Conservation (phyloP, 2,888 invertebrate species). For the Hirtodrosophila alboralis region DNA sequence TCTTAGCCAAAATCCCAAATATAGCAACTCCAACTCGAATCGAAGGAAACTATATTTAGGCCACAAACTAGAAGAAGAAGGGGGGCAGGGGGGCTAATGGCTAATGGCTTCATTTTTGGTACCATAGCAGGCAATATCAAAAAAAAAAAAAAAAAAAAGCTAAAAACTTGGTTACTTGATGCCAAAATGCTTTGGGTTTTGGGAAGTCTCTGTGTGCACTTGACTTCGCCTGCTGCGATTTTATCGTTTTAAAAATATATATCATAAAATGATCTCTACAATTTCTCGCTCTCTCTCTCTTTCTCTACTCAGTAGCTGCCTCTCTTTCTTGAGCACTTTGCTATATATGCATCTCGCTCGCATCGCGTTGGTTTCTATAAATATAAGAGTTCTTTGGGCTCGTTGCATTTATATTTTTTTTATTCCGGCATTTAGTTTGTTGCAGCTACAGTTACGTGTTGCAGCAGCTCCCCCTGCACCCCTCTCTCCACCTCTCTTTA, state of each 20-base stretch:
- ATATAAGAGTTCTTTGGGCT: conserved; percentile 39
- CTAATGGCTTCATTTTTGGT: conserved; percentile 75
- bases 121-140: no score
- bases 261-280: conserved; percentile 60
- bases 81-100: conserved; percentile 35
- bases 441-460: conserved; percentile 66
- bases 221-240: conserved; percentile 73
- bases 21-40: conserved; percentile 52
- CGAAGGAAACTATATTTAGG: conserved; percentile 59
- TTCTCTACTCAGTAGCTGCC: not conserved
- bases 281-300: conserved; percentile 16
- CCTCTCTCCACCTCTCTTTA: conserved; percentile 3
- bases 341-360: conserved; percentile 22
- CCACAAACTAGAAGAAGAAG: conserved; percentile 48
- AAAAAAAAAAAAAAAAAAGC: no score
- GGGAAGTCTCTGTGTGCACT: conserved; percentile 55
- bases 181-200: conserved; percentile 50
- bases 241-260: conserved; percentile 68
- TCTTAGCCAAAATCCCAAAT: conserved; percentile 36
- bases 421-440: conserved; percentile 46
- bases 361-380: conserved; percentile 71
- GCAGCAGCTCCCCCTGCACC: conserved; percentile 20
- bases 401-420: conserved; percentile 46
- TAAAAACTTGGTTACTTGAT: conserved; percentile 77
- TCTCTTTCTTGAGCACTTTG: no score